Percentiles rank a stretch among this genome's conserved stretches.
These are phyloP conservation scores for Delphinus delphis DNA, from an alignment of 2,113 vertebrate species.

Conservation along the genomic window DNA sequence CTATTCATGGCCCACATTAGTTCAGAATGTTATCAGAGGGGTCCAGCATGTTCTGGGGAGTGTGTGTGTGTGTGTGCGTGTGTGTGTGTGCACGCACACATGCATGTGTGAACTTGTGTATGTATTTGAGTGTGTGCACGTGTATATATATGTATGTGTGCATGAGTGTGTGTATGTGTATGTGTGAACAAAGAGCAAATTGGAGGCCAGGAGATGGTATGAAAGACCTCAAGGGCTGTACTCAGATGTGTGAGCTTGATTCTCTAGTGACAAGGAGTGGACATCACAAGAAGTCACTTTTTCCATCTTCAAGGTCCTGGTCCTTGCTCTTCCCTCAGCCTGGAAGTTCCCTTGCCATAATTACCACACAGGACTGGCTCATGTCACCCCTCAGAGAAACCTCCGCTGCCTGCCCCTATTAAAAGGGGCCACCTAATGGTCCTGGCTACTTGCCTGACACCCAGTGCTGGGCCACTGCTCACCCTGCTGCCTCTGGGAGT, in stretches of 20 bases:
- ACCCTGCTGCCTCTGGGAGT: not conserved
- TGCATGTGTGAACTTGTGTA: not conserved
- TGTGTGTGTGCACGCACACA: accelerated
- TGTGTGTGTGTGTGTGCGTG: too few species aligned
- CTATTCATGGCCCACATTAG: not conserved
- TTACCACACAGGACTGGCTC: not conserved
- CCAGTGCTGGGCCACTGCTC: not conserved
- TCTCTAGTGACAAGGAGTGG: not conserved
- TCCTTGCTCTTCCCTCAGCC: not conserved
- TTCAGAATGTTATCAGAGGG: not conserved
- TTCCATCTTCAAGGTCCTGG: not conserved
- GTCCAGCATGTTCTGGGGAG: not conserved
- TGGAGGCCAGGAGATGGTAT: not conserved
- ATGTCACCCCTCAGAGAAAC: not conserved
- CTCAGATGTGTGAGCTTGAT: not conserved
- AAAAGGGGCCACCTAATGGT: not conserved
- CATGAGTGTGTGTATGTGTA: not conserved
- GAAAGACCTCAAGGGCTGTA: not conserved
- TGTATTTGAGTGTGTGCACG: not conserved
- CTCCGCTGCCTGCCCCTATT: not conserved
- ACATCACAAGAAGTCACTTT: not conserved
- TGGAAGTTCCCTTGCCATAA: not conserved
- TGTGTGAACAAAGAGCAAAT: not conserved
- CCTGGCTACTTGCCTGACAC: not conserved
- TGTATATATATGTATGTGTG: not conserved